Base-by-base conservation (phyloP, 2,113 vertebrate species). In the Vireo altiloquus region DNA sequence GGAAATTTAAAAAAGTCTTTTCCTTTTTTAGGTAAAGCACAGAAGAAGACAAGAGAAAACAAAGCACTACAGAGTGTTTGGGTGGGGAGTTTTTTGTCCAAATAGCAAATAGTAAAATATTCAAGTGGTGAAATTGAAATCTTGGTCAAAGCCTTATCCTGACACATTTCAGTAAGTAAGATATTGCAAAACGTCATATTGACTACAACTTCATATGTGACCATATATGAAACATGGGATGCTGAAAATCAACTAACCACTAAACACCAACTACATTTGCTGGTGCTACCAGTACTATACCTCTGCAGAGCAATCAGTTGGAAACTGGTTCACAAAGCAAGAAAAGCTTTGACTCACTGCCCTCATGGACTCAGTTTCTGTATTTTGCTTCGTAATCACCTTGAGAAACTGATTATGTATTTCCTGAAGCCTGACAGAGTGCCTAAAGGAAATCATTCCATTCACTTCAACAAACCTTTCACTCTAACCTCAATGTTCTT, bases 221-320 rank as follows among this genome's bases (percentile, higher is more conserved):
- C 11, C 3, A 10, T 42, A 23, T 14, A 50, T 11, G 28, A 44
- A 88, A 39, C 17, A 25, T 3, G 2, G 4, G 17, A 54, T 4
- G 1, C 10, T 37, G n/a, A 82, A 18, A 21, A 76, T 11, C 1
- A 1, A 17, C 3, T 2, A 57, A n/a, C 2, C 2, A 49, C 16
- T 61, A 24, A 50, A 60, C 31, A 52, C 5, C 31, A 30, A 23
- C 6, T 49, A 11, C 11, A 13, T 37, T 31, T 79, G 8, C 24
- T 30, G 10, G 7, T 2, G 0, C 31, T 66, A 20, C 11, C 8
- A 28, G 5, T 30, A 30, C 6, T 31, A 7, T 8, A 37, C 4
- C 3, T 88, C 46, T 57, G 17, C 23, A 80, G 30, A 64, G 6
- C 14, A 3, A 72, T 33, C 10, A 50, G 30, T 2, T 72, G 13